Evolutionary conservation across 2,113 vertebrate genomes (phyloP), one percentile per base, ranked within the genome.

Genomic region (Boleophthalmus pectinirostris): DNA sequence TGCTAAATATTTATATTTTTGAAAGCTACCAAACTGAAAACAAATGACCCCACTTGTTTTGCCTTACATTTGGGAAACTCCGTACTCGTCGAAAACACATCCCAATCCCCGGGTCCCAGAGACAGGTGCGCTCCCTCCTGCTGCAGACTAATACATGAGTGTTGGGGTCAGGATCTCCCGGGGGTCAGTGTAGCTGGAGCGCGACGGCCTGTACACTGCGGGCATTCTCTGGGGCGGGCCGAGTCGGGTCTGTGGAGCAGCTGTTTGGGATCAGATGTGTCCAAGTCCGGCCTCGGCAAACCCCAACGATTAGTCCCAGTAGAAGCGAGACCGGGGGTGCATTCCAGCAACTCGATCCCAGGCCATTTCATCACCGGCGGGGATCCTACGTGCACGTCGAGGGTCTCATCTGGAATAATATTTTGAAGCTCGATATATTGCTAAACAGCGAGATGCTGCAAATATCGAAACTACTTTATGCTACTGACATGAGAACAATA

Each of bases 291-390:
- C 87, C 38, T 86, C 83, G 80, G 79, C 83, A 87, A 88, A 83
- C 81, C 83, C 85, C 77, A 57, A 58, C 84, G 81, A 91, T 89
- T 91, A 87, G 84, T 88, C 85, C 85, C 87, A 90, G 84, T 68
- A 85, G 82, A 86, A 89, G 78, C 82, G 77, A 82, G 86, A 90
- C 86, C 64, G 43, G 78, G 58, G 81, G 68, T 73, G 85, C 84
- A 90, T 91, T 91, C 90, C 90, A 85, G 90, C 81, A 91, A 91
- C 84, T 86, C 77, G 90, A 90, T 90, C 88, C 83, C 88, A 82
- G 82, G 81, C 67, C 65, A 86, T 88, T 88, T 86, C 86, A 90
- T 89, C 89, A 88, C 85, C 74, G 53, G 68, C 24, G 60, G 86
- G 84, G 80, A 33, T 25, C 24, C 76, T 15, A 73, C 20, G 68